A percentile compares a stretch with the other conserved stretches of the same genome.
Evolutionary conservation across 2,888 invertebrate species (phyloP).

Genomic region (Brenthis daphne): DNA sequence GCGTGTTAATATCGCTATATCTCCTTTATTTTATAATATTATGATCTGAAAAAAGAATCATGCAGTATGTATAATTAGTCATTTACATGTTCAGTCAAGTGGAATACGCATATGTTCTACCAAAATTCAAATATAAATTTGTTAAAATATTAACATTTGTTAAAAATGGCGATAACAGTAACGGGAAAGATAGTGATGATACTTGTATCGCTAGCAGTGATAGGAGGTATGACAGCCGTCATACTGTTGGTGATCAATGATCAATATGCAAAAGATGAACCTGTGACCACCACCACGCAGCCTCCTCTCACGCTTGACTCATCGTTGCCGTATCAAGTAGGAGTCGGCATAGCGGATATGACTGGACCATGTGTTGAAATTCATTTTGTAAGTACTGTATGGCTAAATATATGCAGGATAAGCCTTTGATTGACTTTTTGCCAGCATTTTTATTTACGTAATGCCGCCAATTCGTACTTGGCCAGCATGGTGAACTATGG

Average conservation of each 20-base stretch:
- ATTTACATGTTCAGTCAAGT: neutral
- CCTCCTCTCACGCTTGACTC: slow-evolving; percentile 16
- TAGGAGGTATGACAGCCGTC: slow-evolving; percentile 57
- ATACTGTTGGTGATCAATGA: slow-evolving; percentile 56
- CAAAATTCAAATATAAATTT: neutral
- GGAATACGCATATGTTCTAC: neutral
- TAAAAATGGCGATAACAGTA: slow-evolving; percentile 43
- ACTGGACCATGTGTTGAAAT: slow-evolving; percentile 97
- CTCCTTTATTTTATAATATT: neutral
- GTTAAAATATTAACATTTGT: neutral
- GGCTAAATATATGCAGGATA: neutral
- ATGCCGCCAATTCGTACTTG: no score
- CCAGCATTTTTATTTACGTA: no score
- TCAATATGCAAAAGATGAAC: slow-evolving; percentile 12
- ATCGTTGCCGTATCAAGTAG: slow-evolving; percentile 75
- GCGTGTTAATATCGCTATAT: slow-evolving; percentile 4
- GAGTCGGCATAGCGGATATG: slow-evolving; percentile 94
- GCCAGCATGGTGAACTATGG: no score
- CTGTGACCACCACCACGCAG: slow-evolving; percentile 22
- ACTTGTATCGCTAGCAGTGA: slow-evolving; percentile 53
- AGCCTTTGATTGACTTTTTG: neutral
- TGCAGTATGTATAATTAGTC: slow-evolving; percentile 10
- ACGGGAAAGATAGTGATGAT: slow-evolving; percentile 59
- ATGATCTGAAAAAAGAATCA: neutral
- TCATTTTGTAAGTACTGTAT: slow-evolving; percentile 88